Evolutionary conservation across 2,888 invertebrate genomes (phyloP).

Genomic region (Drosophila vallismaia): DNA sequence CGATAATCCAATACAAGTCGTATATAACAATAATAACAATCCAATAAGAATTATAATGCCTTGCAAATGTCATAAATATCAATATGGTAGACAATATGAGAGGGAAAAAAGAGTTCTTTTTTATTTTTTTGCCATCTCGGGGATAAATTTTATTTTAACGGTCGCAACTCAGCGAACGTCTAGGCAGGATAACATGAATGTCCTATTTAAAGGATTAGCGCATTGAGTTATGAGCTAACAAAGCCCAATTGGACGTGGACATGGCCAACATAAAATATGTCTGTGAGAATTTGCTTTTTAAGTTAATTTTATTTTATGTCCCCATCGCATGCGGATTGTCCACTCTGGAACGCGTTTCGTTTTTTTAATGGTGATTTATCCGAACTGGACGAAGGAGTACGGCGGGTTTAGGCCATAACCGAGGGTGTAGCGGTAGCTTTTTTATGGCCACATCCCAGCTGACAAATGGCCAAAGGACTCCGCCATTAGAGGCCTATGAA

Average conservation of each 20-base stretch:
- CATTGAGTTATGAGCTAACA: conserved; percentile 76
- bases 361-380: conserved; percentile 79
- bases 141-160: conserved; percentile 81
- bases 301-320: conserved; percentile 84
- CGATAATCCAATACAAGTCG: conserved; percentile 3
- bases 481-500: conserved; percentile 36
- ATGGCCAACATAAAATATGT: conserved; percentile 73
- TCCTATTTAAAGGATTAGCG: conserved; percentile 84
- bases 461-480: conserved; percentile 73
- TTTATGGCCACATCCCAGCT: conserved; percentile 79
- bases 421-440: conserved; percentile 44
- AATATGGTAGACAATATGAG: conserved; percentile 64
- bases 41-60: conserved; percentile 75
- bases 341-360: conserved; percentile 52
- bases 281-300: conserved; percentile 81
- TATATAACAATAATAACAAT: conserved; percentile 62
- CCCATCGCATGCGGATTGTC: conserved; percentile 12
- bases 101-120: conserved; percentile 10
- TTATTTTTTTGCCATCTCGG: conserved; percentile 52
- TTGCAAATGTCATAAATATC: conserved; percentile 78
- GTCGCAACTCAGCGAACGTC: conserved; percentile 54
- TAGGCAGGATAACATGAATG: conserved; percentile 81
- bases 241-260: conserved; percentile 37
- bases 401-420: conserved; percentile 4
- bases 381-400: conserved; percentile 27